These are phyloP conservation scores for Urocynchramus pylzowi DNA, from an alignment of 2,113 vertebrate species.

Conservation along the genomic window DNA sequence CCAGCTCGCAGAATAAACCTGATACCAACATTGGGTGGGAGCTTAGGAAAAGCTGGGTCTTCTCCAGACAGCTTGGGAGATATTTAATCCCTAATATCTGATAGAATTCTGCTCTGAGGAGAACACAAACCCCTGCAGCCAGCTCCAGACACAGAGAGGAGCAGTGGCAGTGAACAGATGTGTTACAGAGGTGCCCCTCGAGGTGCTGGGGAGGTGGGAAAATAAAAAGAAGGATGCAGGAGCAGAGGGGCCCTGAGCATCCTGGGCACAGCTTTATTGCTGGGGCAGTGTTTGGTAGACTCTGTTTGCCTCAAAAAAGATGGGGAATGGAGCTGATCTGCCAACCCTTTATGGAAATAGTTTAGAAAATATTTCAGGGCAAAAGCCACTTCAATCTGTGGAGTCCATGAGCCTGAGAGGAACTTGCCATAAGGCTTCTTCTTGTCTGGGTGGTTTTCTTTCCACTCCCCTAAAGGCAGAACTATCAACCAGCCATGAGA, in stretches of 20 bases:
- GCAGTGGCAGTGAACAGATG: background rate
- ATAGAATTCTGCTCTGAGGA: background rate
- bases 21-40: background rate
- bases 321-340: background rate
- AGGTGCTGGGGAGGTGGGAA: background rate
- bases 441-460: conserved; percentile 17
- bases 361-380: background rate
- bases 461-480: conserved; percentile 11
- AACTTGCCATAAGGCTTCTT: conserved; percentile 15
- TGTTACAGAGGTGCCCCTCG: background rate
- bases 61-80: background rate
- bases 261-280: background rate
- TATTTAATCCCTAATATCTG: background rate
- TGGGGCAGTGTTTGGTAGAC: background rate
- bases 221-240: background rate
- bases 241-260: background rate
- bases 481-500: conserved; percentile 23
- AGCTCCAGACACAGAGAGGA: background rate
- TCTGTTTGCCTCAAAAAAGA: conserved; percentile 9
- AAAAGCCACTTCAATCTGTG: background rate
- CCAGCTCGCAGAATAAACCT: background rate
- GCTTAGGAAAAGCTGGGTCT: background rate
- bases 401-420: background rate
- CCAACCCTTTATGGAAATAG: conserved; percentile 20
- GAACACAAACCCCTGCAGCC: background rate